A percentile compares a stretch with the other conserved stretches of the same genome.
Conservation (phyloP, 2,888 invertebrate genomes). For the Drosophila vallismaia region DNA sequence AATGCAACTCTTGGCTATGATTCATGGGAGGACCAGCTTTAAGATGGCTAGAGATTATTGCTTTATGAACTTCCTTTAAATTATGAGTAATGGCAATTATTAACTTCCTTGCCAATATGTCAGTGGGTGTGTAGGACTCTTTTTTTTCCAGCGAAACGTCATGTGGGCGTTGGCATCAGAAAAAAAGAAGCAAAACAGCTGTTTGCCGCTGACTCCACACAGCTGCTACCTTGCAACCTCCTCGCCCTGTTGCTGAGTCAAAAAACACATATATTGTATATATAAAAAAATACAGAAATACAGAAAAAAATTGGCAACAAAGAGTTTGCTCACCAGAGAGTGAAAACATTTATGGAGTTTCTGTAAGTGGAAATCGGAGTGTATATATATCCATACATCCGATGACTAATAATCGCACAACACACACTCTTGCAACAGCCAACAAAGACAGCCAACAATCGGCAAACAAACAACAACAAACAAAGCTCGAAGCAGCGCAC, state of each 20-base stretch:
- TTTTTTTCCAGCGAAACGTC: conserved; percentile 15
- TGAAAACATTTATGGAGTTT: conserved; percentile 38
- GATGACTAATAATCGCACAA: conserved; percentile 65
- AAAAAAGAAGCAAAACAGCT: conserved; percentile 59
- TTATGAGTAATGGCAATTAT: conserved; percentile 13
- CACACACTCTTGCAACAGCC: conserved; percentile 18
- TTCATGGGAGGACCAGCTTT: not conserved
- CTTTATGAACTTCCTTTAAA: not conserved
- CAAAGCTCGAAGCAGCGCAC: conserved; percentile 34
- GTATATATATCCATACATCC: conserved; percentile 20
- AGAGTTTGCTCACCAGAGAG: conserved; percentile 21
- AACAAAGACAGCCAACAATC: conserved; percentile 32
- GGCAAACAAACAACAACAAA: conserved; percentile 49
- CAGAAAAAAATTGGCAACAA: conserved; percentile 52
- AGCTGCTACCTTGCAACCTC: conserved; percentile 22
- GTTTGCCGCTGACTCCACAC: conserved; percentile 52
- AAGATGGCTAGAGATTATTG: not conserved
- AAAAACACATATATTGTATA: not conserved
- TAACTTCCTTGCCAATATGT: conserved; percentile 27
- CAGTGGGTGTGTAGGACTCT: conserved; percentile 6
- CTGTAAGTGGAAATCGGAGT: conserved; percentile 38
- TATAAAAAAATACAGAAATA: conserved; percentile 3
- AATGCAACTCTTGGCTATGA: conserved; percentile 6
- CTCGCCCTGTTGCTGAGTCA: conserved; percentile 11
- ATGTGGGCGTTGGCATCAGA: conserved; percentile 69